Percentiles rank a stretch among this genome's conserved stretches.
These are phyloP conservation scores for Emmelina monodactyla DNA, from an alignment of 2,888 invertebrate species.

Conservation along the genomic window DNA sequence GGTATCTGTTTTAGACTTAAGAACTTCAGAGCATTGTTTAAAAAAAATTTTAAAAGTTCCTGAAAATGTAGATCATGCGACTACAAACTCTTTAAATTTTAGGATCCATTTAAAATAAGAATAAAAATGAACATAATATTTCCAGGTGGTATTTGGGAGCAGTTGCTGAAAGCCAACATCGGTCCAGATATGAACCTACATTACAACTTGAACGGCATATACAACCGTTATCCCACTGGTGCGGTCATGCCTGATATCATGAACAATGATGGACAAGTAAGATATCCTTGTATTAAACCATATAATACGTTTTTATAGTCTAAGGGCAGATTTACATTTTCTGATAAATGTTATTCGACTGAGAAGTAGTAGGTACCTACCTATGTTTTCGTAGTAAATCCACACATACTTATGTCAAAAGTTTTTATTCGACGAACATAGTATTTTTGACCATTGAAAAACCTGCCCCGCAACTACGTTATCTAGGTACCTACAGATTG, in stretches of 20 bases:
- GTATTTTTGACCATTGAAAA: too few relatives aligned
- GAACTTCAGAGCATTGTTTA: too few relatives aligned
- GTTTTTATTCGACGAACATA: background rate
- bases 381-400: background rate
- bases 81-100: too few relatives aligned
- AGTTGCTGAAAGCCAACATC: slow-evolving; percentile 54
- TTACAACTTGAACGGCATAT: slow-evolving; percentile 56
- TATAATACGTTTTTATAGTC: background rate
- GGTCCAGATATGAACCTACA: slow-evolving; percentile 60
- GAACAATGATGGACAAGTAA: slow-evolving; percentile 50
- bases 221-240: slow-evolving; percentile 43
- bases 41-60: too few relatives aligned
- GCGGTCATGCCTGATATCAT: slow-evolving; percentile 39
- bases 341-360: background rate
- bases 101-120: too few relatives aligned
- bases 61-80: too few relatives aligned
- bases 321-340: background rate
- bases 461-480: too few relatives aligned
- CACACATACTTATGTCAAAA: background rate
- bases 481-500: too few relatives aligned
- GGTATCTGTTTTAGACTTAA: too few relatives aligned
- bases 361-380: background rate
- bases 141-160: slow-evolving; percentile 57
- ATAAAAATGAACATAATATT: too few relatives aligned
- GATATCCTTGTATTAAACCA: background rate